phyloP scores from a whole-genome alignment of 2,888 invertebrate genomes.

The Oxystoma pomonae region DNA sequence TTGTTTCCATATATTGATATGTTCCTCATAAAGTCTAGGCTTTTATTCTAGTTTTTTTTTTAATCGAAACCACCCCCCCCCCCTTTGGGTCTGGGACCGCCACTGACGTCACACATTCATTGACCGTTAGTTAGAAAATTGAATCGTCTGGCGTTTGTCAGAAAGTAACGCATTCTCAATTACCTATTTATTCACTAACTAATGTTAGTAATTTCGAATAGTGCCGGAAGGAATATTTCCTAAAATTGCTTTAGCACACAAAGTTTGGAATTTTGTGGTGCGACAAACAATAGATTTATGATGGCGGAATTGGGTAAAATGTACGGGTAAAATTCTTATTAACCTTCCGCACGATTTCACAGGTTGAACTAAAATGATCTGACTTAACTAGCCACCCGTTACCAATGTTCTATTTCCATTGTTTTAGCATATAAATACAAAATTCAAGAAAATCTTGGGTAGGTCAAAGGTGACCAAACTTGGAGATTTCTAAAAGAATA shows the following conservation, averaged over 20 bases:
- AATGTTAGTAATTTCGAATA: not conserved
- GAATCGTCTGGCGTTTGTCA: not conserved
- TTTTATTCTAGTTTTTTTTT: no score
- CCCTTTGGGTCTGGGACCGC: no score
- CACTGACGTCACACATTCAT: no score
- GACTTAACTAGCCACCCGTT: conserved; percentile 7
- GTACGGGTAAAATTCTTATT: not conserved
- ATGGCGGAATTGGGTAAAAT: conserved; percentile 1
- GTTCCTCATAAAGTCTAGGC: no score
- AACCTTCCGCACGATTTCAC: conserved; percentile 1
- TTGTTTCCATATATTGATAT: no score
- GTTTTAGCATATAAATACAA: no score
- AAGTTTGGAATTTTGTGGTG: not conserved
- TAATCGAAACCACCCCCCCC: no score
- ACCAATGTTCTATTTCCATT: not conserved
- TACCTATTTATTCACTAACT: not conserved
- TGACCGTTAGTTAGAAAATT: not conserved
- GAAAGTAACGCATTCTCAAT: not conserved
- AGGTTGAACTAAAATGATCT: conserved; percentile 6
- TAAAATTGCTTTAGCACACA: not conserved
- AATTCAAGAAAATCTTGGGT: no score
- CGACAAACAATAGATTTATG: conserved; percentile 2
- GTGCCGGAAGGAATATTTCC: conserved; percentile 2
- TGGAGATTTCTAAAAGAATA: no score
- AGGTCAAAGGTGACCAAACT: no score